phyloP scores from a whole-genome alignment of 2,113 vertebrate species.

The Nothoprocta pentlandii region DNA sequence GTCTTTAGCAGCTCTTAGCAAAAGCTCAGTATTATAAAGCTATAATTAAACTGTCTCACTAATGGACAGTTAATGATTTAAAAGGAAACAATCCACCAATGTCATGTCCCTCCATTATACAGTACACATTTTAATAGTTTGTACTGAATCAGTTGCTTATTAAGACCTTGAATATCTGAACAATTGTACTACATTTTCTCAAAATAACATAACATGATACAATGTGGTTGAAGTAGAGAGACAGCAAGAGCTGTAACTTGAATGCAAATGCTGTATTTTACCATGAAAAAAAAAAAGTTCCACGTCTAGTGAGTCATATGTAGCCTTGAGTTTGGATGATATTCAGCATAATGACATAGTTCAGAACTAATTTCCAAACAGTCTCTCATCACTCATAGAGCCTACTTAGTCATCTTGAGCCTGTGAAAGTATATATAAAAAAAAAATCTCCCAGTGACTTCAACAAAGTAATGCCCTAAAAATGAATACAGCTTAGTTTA shows the following conservation, averaged over 20 bases:
- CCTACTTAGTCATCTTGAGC: slow-evolving; percentile 20
- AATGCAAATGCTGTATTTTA: slow-evolving; percentile 34
- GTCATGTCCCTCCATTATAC: slow-evolving; percentile 38
- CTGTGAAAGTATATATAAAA: background rate
- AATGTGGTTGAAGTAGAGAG: slow-evolving; percentile 22
- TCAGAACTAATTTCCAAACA: slow-evolving; percentile 52
- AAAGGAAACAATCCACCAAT: slow-evolving; percentile 57
- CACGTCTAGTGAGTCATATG: slow-evolving; percentile 40
- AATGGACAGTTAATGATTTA: slow-evolving; percentile 64
- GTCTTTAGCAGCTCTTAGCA: slow-evolving; percentile 15
- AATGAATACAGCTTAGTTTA: slow-evolving; percentile 11
- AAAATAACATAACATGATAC: slow-evolving; percentile 49
- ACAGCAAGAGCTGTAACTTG: slow-evolving; percentile 35
- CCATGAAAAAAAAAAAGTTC: background rate
- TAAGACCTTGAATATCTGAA: slow-evolving; percentile 56
- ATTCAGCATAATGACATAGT: slow-evolving; percentile 36
- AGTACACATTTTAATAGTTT: slow-evolving; percentile 36
- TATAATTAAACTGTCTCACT: slow-evolving; percentile 63
- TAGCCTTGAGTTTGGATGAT: slow-evolving; percentile 57
- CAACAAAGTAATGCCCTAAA: background rate
- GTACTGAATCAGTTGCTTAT: slow-evolving; percentile 32
- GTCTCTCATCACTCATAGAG: slow-evolving; percentile 39
- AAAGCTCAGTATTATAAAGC: slow-evolving; percentile 25
- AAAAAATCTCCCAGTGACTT: background rate
- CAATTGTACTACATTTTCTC: slow-evolving; percentile 1